Evolutionary conservation across 2,888 invertebrate species (phyloP).

Genomic region (Halocaridina rubra): DNA sequence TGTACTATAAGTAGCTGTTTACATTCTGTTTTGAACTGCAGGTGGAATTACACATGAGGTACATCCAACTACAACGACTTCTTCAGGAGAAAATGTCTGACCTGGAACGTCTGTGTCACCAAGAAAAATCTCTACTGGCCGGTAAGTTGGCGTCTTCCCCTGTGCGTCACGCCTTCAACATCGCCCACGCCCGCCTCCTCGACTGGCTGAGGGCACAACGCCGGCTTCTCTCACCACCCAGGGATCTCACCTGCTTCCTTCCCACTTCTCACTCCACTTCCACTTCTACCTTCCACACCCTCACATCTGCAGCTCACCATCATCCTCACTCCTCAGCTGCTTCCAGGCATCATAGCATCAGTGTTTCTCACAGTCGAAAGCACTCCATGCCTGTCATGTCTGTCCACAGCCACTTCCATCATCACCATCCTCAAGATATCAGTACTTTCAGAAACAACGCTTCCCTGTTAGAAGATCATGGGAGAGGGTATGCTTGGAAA

Average conservation of each 20-base stretch:
- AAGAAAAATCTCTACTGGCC: conserved; percentile 79
- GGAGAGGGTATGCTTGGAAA: conserved; percentile 5
- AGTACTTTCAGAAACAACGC: background rate
- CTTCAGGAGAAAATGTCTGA: conserved; percentile 87
- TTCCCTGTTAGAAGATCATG: background rate
- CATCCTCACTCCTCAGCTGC: background rate
- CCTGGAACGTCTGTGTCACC: conserved; percentile 82
- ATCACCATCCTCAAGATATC: background rate
- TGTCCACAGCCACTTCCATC: conserved; percentile 37
- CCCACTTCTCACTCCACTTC: conserved; percentile 37
- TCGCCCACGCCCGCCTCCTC: conserved; percentile 60
- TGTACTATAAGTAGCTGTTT: background rate
- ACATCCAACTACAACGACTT: conserved; percentile 87
- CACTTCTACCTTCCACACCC: conserved; percentile 30
- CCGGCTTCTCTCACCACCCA: conserved; percentile 56
- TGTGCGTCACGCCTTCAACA: conserved; percentile 57
- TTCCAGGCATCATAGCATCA: conserved; percentile 22
- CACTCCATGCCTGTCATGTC: conserved; percentile 17
- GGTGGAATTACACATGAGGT: conserved; percentile 92
- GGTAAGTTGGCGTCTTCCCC: conserved; percentile 64
- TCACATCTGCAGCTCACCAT: conserved; percentile 11
- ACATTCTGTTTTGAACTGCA: conserved; percentile 66
- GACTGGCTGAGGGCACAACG: conserved; percentile 62
- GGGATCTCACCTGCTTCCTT: conserved; percentile 58
- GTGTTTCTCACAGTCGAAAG: conserved; percentile 34